These are phyloP conservation scores for Noctua fimbriata DNA, from an alignment of 2,888 invertebrate species.

Conservation along the genomic window DNA sequence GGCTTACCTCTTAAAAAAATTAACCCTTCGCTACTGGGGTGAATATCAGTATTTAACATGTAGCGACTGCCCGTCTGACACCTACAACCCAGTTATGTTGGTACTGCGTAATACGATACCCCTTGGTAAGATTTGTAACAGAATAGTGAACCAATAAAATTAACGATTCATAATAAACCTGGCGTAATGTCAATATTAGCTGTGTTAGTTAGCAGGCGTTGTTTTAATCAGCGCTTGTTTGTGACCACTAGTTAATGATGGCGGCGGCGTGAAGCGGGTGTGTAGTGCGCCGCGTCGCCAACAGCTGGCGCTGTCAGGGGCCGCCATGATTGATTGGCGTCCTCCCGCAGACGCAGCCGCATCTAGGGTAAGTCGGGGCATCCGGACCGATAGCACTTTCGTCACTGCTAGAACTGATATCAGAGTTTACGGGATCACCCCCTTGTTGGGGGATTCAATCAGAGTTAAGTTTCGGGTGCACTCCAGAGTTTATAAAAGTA, in stretches of 20 bases:
- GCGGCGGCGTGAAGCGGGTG: slow-evolving; percentile 40
- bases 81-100: neutral
- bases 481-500: neutral
- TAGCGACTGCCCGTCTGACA: neutral
- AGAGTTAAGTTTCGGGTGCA: neutral
- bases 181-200: slow-evolving; percentile 31
- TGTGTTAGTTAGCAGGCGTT: slow-evolving; percentile 48
- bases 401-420: slow-evolving; percentile 30
- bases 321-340: slow-evolving; percentile 75
- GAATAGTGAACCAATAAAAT: slow-evolving; percentile 17
- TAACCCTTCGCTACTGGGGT: too few relatives aligned
- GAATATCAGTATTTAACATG: neutral
- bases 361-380: slow-evolving; percentile 49
- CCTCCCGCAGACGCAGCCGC: slow-evolving; percentile 64
- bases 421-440: neutral
- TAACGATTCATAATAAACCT: slow-evolving; percentile 22
- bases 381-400: slow-evolving; percentile 43
- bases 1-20: too few relatives aligned
- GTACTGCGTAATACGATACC: neutral
- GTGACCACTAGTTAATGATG: slow-evolving; percentile 65
- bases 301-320: slow-evolving; percentile 70
- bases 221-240: slow-evolving; percentile 67
- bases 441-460: neutral
- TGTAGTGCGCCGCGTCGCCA: slow-evolving; percentile 39
- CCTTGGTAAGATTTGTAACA: neutral